Percentiles rank a stretch among this genome's conserved stretches.
Evolutionary conservation across 2,113 vertebrate species (phyloP).

Genomic region (Hassar affinis): DNA sequence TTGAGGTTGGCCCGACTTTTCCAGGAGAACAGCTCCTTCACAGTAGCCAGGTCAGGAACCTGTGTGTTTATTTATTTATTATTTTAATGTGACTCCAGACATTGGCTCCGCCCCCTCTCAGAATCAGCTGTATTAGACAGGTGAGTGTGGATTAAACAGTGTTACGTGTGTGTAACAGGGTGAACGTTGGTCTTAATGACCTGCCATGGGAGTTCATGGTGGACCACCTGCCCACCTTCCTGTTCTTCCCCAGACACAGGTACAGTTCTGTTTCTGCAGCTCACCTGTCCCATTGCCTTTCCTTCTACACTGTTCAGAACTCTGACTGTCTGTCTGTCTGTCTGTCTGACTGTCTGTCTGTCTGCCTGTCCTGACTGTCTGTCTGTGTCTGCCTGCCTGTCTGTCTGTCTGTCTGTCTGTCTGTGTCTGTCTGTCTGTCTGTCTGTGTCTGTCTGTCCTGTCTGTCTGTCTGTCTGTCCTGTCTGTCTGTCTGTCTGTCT

Average conservation of each 20-base stretch:
- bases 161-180: constrained; percentile 66
- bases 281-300: neutral
- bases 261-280: constrained; percentile 43
- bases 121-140: neutral
- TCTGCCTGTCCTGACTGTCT: too few relatives aligned
- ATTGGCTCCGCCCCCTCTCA: neutral
- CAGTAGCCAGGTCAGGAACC: constrained; percentile 82
- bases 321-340: neutral
- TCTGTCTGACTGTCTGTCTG: too few relatives aligned
- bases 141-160: neutral
- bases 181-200: constrained; percentile 90
- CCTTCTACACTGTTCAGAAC: neutral
- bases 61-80: neutral
- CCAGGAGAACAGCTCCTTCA: constrained; percentile 75
- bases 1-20: constrained; percentile 87
- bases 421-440: too few relatives aligned
- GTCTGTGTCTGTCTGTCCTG: too few relatives aligned
- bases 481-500: too few relatives aligned
- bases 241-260: constrained; percentile 90
- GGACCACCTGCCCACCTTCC: constrained; percentile 86
- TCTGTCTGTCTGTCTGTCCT: too few relatives aligned
- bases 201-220: constrained; percentile 99
- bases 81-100: neutral
- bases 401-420: neutral
- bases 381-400: too few relatives aligned